Base-by-base conservation (phyloP, 2,888 invertebrate genomes). In the Lissonota sp. region DNA sequence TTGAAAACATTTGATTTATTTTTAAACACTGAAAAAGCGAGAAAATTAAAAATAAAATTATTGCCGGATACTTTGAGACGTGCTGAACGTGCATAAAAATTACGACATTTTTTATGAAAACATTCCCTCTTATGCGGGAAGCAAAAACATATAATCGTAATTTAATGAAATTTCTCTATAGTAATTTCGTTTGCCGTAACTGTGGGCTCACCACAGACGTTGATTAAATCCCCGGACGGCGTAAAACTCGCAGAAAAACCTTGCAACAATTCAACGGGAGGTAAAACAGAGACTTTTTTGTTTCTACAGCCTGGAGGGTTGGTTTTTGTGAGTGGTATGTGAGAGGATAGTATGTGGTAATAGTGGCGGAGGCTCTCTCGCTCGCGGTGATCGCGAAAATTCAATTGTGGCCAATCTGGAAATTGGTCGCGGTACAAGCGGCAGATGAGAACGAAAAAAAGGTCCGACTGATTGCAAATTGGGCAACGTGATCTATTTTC, bases 391-490 rank as follows among this genome's bases (percentile, higher is more conserved):
- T 71, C 67, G 70, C 58, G 55, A 55, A 49, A 72, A 76, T 78
- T 80, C 79, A 63, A 78, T 83, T 74, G 81, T 76, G 80, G 78
- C 73, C 83, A 79, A 81, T 81, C 63, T 64, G 62, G 76, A 76
- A 79, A 82, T 82, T 79, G 79, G 67, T 73, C 73, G 63, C 53
- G 46, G 42, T 58, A 58, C 60, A 64, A 55, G 69, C 14, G 26
- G 49, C 40, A 63, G 42, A 55, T 64, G 39, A 58, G 16, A n/a
- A 37, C 51, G 46, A 57, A 70, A 75, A 76, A 82, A 51, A 51
- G 58, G 76, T 42, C 40, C 42, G 55, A 16, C 70, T 82, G 82
- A 79, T 82, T 79, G 82, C 72, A 76, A 79, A 79, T 82, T 79
- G 76, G 70, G 70, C 53, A 72, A 69, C 58, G 75, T 55, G 79